phyloP scores from a whole-genome alignment of 2,113 vertebrate genomes.

The Anarhynchus alexandrinus region DNA sequence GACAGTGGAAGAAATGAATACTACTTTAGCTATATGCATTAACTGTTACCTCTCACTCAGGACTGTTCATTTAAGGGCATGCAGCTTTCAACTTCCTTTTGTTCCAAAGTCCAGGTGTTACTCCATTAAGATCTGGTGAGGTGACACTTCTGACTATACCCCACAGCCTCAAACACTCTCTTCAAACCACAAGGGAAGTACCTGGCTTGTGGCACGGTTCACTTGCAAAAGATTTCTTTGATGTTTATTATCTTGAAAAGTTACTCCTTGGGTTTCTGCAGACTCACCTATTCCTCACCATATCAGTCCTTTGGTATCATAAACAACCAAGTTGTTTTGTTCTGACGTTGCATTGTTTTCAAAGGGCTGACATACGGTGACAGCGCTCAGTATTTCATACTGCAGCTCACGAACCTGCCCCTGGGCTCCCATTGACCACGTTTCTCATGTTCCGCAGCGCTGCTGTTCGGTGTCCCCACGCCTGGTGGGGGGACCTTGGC shows the following conservation, averaged over 20 bases:
- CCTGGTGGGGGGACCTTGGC: too few species aligned
- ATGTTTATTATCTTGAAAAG: background rate
- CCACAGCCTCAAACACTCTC: background rate
- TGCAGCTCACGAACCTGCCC: accelerated
- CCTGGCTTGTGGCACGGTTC: background rate
- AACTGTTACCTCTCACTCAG: background rate
- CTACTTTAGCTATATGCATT: background rate
- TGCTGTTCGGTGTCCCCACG: background rate
- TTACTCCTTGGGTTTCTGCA: background rate
- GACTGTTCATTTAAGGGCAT: background rate
- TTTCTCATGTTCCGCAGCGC: background rate
- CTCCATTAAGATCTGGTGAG: background rate
- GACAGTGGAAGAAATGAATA: background rate
- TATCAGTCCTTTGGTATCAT: background rate
- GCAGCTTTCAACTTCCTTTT: background rate
- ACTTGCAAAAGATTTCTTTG: background rate
- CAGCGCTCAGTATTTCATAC: background rate
- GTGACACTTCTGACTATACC: background rate
- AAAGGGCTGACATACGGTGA: background rate
- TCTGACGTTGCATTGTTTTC: background rate
- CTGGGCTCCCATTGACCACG: background rate
- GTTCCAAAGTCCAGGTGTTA: background rate
- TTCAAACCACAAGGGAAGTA: background rate
- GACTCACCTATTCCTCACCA: background rate
- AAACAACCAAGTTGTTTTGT: background rate